Conservation (phyloP, 2,113 vertebrate genomes). For the Crypturellus undulatus region DNA sequence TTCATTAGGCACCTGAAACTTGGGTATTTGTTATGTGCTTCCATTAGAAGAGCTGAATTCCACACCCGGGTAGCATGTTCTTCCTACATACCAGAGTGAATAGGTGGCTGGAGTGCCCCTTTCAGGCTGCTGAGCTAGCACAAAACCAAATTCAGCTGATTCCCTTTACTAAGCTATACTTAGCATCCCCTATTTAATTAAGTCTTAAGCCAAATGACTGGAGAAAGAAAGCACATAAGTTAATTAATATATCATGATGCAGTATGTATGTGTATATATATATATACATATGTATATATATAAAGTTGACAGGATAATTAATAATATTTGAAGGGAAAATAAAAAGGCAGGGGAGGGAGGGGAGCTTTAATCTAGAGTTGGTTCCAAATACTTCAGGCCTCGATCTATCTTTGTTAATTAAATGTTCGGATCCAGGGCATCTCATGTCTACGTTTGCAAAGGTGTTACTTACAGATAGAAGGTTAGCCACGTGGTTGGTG, state of each 20-base stretch:
- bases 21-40: background rate
- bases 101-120: accelerated
- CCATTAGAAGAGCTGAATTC: background rate
- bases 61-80: accelerated
- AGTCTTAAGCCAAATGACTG: background rate
- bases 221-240: background rate
- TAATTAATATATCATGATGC: background rate
- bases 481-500: background rate
- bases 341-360: background rate
- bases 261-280: background rate
- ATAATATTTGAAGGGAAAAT: background rate
- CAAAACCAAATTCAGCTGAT: background rate
- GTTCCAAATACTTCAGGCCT: background rate
- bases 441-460: background rate
- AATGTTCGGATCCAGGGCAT: background rate
- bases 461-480: background rate
- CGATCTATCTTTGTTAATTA: background rate
- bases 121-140: background rate
- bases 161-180: background rate
- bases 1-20: background rate
- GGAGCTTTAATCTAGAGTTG: background rate
- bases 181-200: background rate
- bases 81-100: accelerated
- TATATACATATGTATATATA: background rate
- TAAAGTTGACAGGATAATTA: background rate